Evolutionary conservation across 2,797 vertebrate genomes (phyloP), one percentile per base, ranked within the genome.

Genomic region (Aphelocoma californica): DNA sequence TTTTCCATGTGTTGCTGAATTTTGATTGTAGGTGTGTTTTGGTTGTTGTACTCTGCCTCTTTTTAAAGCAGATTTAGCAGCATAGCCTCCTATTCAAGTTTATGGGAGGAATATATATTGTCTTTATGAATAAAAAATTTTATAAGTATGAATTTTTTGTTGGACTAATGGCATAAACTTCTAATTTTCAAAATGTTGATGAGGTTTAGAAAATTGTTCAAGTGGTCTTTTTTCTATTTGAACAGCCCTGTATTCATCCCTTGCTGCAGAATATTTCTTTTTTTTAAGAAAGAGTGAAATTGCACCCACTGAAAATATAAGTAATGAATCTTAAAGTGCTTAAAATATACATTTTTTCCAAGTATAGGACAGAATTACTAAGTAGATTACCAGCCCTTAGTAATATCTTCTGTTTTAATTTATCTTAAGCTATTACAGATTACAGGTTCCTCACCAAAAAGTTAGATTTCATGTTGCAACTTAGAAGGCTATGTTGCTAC

Each of bases 401-500:
- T 73, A 64, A 36, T 47, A 70, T 23, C 24, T 90, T 5, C 2
- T 54, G 9, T 70, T 85, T 65, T 53, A 66, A 64, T 89, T 45
- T 84, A 12, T 82, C 19, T 67, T 56, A 93, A 67, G 15, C 7
- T 81, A 9, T 67, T 64, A 24, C 4, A 64, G 73, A 48, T 56
- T 53, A 77, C 38, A 31, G 10, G 23, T 44, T 77, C 78, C 47
- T 88, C 31, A 81, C 16, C 12, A 69, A 54, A 74, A 65, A 51
- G 31, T 70, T 74, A 24, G 20, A 54, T 88, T 81, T 50, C 38
- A 6, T 34, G 20, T 53, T 87, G 57, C 51, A 87, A 42, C 6
- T 70, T 45, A 8, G 0, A 45, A 42, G 15, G 36, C 44, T 54
- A 0, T 34, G 5, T 15, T 13, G 50, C 31, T 56, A 13, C 38